Evolutionary conservation across 2,797 vertebrate genomes (phyloP).

Genomic region (Amblyraja radiata): DNA sequence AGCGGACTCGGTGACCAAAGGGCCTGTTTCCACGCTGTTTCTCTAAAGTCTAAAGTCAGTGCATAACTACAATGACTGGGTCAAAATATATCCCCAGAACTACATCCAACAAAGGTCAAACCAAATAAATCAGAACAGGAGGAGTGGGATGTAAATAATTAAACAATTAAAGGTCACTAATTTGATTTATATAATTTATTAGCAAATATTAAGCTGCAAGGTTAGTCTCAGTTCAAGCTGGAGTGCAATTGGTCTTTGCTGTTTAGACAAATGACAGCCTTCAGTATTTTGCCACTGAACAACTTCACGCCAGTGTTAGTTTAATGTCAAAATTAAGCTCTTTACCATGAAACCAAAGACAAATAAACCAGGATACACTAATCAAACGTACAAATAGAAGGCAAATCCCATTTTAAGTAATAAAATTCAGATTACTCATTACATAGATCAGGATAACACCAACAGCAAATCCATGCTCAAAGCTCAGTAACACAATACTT

Average conservation of each 20-base stretch:
- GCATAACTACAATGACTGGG: neutral
- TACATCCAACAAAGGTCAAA: neutral
- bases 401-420: neutral
- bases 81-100: neutral
- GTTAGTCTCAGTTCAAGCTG: neutral
- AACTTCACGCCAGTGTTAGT: neutral
- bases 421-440: conserved; percentile 19
- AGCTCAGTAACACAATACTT: neutral
- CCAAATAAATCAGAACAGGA: neutral
- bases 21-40: too few relatives aligned
- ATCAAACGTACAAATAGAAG: neutral
- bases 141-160: neutral
- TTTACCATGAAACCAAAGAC: neutral
- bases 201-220: neutral
- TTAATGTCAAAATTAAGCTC: neutral
- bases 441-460: neutral
- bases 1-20: too few relatives aligned
- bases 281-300: neutral
- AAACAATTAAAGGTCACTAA: neutral
- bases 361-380: neutral
- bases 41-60: too few relatives aligned
- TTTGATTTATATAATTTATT: conserved; percentile 27
- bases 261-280: neutral
- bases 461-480: neutral
- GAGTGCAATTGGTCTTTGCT: neutral